phyloP scores from a whole-genome alignment of 2,888 invertebrate species.

The Tiliacea citrago region DNA sequence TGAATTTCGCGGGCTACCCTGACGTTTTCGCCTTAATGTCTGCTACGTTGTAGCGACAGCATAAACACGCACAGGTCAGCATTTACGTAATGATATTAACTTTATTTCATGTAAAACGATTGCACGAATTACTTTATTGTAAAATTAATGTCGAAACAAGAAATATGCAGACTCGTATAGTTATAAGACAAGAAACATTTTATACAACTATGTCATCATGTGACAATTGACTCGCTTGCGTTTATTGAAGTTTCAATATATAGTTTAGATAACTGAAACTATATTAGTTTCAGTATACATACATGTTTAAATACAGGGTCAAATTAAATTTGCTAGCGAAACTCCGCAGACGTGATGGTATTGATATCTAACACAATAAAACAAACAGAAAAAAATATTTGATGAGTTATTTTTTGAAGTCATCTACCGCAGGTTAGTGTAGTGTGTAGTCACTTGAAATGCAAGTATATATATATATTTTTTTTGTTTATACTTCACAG shows the following conservation, averaged over 20 bases:
- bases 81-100: neutral
- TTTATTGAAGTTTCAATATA: constrained; percentile 25
- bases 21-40: too few species aligned
- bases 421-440: too few species aligned
- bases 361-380: too few species aligned
- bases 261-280: too few species aligned
- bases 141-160: constrained; percentile 4
- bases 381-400: too few species aligned
- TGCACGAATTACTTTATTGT: neutral
- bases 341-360: too few species aligned
- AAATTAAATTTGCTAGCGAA: too few species aligned
- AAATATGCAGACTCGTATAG: constrained; percentile 7
- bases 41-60: neutral
- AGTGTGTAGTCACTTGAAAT: too few species aligned
- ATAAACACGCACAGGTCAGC: neutral
- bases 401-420: too few species aligned
- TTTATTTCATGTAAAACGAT: constrained; percentile 1
- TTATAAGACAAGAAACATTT: neutral
- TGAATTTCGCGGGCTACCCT: too few species aligned
- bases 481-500: too few species aligned
- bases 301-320: constrained; percentile 11
- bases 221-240: constrained; percentile 1
- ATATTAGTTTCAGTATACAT: neutral
- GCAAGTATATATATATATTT: too few species aligned
- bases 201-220: constrained; percentile 11